Conservation (phyloP, 1,140 invertebrate genomes). For the Aphelinus certus region DNA sequence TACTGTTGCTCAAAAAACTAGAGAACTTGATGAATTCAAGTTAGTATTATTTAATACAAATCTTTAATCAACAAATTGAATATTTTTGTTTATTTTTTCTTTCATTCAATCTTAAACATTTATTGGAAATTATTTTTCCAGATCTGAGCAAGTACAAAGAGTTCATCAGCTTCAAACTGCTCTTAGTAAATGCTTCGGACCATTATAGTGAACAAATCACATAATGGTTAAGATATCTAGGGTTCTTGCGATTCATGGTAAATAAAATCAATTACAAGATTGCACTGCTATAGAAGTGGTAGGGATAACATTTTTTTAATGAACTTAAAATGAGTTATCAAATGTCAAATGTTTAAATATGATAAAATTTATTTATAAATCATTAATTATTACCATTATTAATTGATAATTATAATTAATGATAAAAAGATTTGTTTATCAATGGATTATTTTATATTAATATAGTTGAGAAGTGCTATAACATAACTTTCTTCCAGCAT, state of each 20-base stretch:
- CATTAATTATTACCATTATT: no score
- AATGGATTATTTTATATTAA: no score
- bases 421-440: no score
- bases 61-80: background rate
- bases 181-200: conserved; percentile 58
- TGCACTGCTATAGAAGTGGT: no score
- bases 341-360: background rate
- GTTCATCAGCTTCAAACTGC: conserved; percentile 58
- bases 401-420: no score
- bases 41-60: conserved; percentile 37
- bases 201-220: conserved; percentile 34
- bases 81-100: conserved; percentile 7
- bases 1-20: conserved; percentile 50
- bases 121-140: conserved; percentile 39
- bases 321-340: background rate
- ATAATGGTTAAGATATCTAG: no score
- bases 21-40: conserved; percentile 55
- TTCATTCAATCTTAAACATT: conserved; percentile 20
- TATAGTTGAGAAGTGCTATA: no score
- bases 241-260: no score
- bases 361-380: no score
- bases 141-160: conserved; percentile 57
- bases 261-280: no score
- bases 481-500: no score
- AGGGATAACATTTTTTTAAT: background rate